Conservation (phyloP, 64 coral and sea anemone genomes). For the Montipora capricornis region DNA sequence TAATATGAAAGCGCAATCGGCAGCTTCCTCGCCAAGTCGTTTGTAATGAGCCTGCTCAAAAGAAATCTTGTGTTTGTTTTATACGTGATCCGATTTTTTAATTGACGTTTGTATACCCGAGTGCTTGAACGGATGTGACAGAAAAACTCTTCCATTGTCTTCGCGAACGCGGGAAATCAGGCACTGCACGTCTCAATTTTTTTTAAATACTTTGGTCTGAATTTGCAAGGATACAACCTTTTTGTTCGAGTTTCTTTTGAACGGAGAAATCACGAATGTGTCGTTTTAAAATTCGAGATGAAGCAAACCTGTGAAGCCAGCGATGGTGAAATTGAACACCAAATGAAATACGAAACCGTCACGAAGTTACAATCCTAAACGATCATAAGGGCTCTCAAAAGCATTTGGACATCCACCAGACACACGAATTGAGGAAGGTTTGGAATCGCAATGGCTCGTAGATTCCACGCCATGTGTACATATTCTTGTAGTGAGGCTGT, state of each 20-base stretch:
- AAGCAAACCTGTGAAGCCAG: too few species aligned
- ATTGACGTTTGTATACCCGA: conserved; percentile 21
- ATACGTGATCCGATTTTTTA: conserved; percentile 43
- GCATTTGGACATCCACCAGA: background rate
- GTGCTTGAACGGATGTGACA: background rate
- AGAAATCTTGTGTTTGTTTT: background rate
- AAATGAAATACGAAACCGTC: conserved; percentile 10
- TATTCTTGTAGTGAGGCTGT: background rate
- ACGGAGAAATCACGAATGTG: background rate
- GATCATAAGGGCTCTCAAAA: background rate
- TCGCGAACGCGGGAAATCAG: conserved; percentile 6
- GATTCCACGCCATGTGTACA: background rate
- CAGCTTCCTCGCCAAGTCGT: too few species aligned
- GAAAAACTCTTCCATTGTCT: background rate
- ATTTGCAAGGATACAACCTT: background rate
- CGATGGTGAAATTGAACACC: background rate
- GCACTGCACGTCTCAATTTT: background rate
- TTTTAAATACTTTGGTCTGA: background rate
- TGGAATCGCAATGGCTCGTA: background rate
- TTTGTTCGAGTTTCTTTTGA: background rate
- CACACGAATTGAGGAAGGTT: background rate
- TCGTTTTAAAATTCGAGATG: background rate
- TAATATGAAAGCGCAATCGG: too few species aligned
- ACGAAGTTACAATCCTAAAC: background rate
- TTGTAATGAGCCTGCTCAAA: too few species aligned